Evolutionary conservation across 2,113 vertebrate species (phyloP), one percentile per base, ranked within the genome.

Genomic region (Passer domesticus): DNA sequence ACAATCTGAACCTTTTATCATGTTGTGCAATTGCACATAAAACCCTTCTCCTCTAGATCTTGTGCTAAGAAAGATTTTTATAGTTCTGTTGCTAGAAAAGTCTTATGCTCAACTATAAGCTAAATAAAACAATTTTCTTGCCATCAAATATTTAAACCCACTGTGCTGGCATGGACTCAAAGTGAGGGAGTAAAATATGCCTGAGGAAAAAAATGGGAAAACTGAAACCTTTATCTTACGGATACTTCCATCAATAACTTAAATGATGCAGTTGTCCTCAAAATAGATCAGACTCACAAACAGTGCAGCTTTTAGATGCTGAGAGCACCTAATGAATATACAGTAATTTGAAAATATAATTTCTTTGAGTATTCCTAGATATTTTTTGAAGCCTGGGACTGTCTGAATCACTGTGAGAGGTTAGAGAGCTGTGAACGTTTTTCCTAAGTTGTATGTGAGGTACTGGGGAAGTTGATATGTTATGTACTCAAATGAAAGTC

Each of bases 401-500:
- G 12, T 83, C 89, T 97, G 95, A 95, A 95, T 94, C 58, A 55
- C 53, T 46, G 49, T 49, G 91, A 97, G 96, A 97, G 92, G 96
- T 95, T 97, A 93, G 69, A 90, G 90, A 97, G 82, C 94, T 96
- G 89, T 96, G 95, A 96, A 96, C 60, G 72, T 6, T 74, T 90
- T 93, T 96, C 89, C 81, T 96, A 96, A 94, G 96, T 93, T 94
- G 78, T 43, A 68, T 75, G 62, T 46, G 92, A 97, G 93, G 86
- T 89, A 94, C 93, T 66, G 69, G 64, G 63, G 69, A 86, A 95
- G 95, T 96, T 97, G 96, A 94, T 96, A 92, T 56, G 87, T 96
- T 97, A 94, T 92, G 90, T 97, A 98, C 97, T 97, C 97, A 97
- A 97, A 98, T 97, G 87, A 98, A 95, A 96, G 94, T 55, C 77